These are phyloP conservation scores for Trissonchulus latispiculum DNA, from an alignment of 2,888 invertebrate genomes.

Conservation along the genomic window DNA sequence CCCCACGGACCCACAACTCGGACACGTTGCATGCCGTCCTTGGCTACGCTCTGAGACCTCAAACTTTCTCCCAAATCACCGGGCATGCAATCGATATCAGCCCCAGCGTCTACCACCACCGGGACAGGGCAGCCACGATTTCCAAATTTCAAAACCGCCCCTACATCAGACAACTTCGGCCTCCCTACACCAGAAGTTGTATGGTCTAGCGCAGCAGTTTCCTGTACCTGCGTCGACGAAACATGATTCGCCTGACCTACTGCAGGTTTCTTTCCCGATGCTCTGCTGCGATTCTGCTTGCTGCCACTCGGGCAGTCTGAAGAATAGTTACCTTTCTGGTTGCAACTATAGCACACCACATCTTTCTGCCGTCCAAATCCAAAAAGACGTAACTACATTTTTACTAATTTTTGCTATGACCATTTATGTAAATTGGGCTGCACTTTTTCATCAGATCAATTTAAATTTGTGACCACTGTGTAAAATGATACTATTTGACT, in stretches of 20 bases:
- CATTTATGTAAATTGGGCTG: no score
- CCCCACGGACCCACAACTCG: not conserved
- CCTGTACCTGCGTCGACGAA: not conserved
- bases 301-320: not conserved
- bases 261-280: not conserved
- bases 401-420: no score
- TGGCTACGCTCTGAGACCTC: no score
- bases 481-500: no score
- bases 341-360: not conserved
- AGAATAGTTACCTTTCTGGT: not conserved
- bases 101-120: not conserved
- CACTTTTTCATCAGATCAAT: no score
- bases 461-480: no score
- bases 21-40: not conserved
- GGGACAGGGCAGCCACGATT: not conserved
- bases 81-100: not conserved
- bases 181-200: not conserved
- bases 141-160: not conserved
- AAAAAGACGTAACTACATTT: no score
- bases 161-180: not conserved
- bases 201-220: not conserved
- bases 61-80: not conserved
- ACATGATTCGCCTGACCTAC: not conserved
- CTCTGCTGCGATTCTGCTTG: not conserved
- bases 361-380: not conserved